Evolutionary conservation across 2,888 invertebrate genomes (phyloP), one percentile per base, ranked within the genome.

Genomic region (Agriopis leucophaearia): DNA sequence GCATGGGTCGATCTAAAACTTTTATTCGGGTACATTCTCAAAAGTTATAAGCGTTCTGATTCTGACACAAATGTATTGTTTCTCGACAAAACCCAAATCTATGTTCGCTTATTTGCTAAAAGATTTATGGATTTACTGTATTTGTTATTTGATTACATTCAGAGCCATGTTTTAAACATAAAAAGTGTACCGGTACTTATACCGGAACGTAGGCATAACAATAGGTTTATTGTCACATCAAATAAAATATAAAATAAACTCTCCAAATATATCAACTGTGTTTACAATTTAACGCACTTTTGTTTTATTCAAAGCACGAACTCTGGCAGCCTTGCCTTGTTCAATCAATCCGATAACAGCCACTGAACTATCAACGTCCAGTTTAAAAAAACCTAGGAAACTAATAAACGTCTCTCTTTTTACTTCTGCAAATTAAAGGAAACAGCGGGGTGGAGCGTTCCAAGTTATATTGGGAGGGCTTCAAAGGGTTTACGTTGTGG

Each of bases 291-390:
- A 69, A 74, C 77, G 74, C 78, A 72, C 69, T 74, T 80, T 76
- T 81, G 78, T 83, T 70, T 80, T 78, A 86, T 85, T 86, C 87
- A 63, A 76, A 75, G 83, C 87, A 86, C 83, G 84, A 81, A 79
- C 82, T 75, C 65, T 50, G 54, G 67, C 68, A 79, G 77, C 84
- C 83, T 84, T 84, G 82, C 77, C 78, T 78, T 74, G 74, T 76
- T 82, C 78, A 79, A 82, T 81, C 82, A 77, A 77, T 70, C 64
- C 80, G 83, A 84, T 85, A 84, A 81, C 81, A 79, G 71, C 80
- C 74, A 78, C 75, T 77, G 73, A 75, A 76, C 76, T 77, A 76
- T 73, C 71, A 74, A 71, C 70, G 60, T 62, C 81, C 79, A 78
- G 64, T 35, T 13, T 74, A 42, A 15, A 56, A 55, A 74, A 75